These are phyloP conservation scores for Endotricha flammealis DNA, from an alignment of 2,888 invertebrate genomes.

Conservation along the genomic window DNA sequence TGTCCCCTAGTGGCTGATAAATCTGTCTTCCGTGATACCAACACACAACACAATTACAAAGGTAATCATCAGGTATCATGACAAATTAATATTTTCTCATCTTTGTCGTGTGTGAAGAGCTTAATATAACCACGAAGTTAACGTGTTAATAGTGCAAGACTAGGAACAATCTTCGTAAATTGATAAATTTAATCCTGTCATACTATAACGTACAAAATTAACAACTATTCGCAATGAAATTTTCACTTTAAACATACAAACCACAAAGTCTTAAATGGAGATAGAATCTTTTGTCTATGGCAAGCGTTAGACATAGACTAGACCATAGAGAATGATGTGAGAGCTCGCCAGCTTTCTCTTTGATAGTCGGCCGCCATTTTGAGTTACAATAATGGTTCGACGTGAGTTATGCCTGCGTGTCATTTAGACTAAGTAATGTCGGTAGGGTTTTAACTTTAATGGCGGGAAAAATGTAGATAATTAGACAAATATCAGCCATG, in stretches of 20 bases:
- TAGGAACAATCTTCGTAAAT: conserved; percentile 64
- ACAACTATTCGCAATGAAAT: conserved; percentile 15
- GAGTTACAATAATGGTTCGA: conserved; percentile 70
- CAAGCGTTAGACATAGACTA: conserved; percentile 53
- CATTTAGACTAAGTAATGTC: conserved; percentile 63
- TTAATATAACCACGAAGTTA: conserved; percentile 43
- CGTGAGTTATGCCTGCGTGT: conserved; percentile 68
- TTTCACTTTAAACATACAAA: conserved; percentile 22
- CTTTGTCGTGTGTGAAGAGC: too few species aligned
- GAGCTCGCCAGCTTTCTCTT: conserved; percentile 70
- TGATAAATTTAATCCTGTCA: conserved; percentile 66
- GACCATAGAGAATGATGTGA: conserved; percentile 71
- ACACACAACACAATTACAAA: too few species aligned
- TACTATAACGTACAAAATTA: conserved; percentile 41
- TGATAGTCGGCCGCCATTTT: conserved; percentile 74
- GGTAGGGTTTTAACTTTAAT: conserved; percentile 53
- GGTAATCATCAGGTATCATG: too few species aligned
- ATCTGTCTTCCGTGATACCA: too few species aligned
- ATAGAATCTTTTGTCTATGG: conserved; percentile 27
- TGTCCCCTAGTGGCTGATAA: too few species aligned
- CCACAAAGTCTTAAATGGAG: conserved; percentile 27
- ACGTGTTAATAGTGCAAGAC: conserved; percentile 66
- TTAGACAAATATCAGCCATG: conserved; percentile 26
- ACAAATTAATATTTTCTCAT: too few species aligned
- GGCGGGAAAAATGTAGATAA: conserved; percentile 45